Conservation (phyloP, 1,140 invertebrate species). For the Nasonia longicornis region DNA sequence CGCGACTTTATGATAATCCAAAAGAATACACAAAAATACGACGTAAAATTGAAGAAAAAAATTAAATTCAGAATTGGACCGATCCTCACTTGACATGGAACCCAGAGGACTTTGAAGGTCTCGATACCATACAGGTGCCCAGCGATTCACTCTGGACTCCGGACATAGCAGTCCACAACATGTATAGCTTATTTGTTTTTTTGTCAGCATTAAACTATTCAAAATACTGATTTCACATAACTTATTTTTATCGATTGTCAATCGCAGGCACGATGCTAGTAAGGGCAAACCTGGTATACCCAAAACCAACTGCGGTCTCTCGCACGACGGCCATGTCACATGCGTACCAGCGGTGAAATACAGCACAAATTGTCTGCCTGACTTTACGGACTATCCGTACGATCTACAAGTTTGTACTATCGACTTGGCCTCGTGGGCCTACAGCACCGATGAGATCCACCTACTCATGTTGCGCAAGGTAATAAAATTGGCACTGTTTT, state of each 20-base stretch:
- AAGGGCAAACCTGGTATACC: slow-evolving; percentile 42
- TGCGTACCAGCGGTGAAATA: slow-evolving; percentile 51
- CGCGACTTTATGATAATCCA: slow-evolving; percentile 1
- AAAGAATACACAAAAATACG: neutral
- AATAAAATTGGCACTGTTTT: neutral
- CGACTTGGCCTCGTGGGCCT: slow-evolving; percentile 67
- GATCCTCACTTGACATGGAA: slow-evolving; percentile 67
- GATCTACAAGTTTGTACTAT: slow-evolving; percentile 60
- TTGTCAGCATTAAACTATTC: slow-evolving; percentile 34
- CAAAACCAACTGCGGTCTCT: slow-evolving; percentile 48
- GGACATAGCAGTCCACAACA: slow-evolving; percentile 64
- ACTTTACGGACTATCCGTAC: slow-evolving; percentile 62
- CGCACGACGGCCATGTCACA: slow-evolving; percentile 42
- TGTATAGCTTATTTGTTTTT: slow-evolving; percentile 52
- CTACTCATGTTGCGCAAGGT: neutral
- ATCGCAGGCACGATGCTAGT: slow-evolving; percentile 44
- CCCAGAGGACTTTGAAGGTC: slow-evolving; percentile 56
- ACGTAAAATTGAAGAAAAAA: slow-evolving; percentile 8
- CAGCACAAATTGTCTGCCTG: slow-evolving; percentile 48
- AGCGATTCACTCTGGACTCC: slow-evolving; percentile 66
- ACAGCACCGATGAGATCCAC: slow-evolving; percentile 70
- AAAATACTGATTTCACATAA: neutral
- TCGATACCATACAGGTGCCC: slow-evolving; percentile 54
- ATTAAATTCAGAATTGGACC: slow-evolving; percentile 60
- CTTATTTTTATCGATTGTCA: neutral